These are phyloP conservation scores for Myotis daubentonii DNA, from an alignment of 2,797 vertebrate species.

Conservation along the genomic window DNA sequence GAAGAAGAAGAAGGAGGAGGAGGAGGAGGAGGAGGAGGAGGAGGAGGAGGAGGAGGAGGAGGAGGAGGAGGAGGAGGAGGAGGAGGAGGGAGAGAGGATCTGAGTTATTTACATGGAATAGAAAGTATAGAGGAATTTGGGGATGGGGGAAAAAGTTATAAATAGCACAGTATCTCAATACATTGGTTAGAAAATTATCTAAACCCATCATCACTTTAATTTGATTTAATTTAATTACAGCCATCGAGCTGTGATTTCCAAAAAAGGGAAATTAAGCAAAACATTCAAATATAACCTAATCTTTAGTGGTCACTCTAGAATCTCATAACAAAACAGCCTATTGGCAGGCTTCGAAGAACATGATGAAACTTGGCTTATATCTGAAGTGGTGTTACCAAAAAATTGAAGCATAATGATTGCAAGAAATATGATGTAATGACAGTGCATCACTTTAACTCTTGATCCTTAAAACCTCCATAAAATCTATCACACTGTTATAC, in stretches of 20 bases:
- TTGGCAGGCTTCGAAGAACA: not conserved
- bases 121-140: not conserved
- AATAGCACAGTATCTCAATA: not conserved
- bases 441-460: not conserved
- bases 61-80: not conserved
- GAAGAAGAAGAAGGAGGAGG: not conserved
- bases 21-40: rapidly evolving
- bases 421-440: not conserved
- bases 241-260: conserved; percentile 33
- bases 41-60: not conserved
- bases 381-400: not conserved
- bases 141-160: not conserved
- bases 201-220: conserved; percentile 13
- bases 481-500: not conserved
- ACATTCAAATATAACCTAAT: conserved; percentile 5
- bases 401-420: not conserved
- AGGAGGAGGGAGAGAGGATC: not conserved
- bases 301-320: not conserved
- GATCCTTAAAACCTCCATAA: conserved; percentile 4
- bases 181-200: not conserved
- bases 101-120: not conserved
- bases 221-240: conserved; percentile 26
- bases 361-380: not conserved
- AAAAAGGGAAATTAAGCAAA: not conserved
- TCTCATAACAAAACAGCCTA: not conserved